Conservation (phyloP, 2,888 invertebrate species). For the Drosophila colorata region DNA sequence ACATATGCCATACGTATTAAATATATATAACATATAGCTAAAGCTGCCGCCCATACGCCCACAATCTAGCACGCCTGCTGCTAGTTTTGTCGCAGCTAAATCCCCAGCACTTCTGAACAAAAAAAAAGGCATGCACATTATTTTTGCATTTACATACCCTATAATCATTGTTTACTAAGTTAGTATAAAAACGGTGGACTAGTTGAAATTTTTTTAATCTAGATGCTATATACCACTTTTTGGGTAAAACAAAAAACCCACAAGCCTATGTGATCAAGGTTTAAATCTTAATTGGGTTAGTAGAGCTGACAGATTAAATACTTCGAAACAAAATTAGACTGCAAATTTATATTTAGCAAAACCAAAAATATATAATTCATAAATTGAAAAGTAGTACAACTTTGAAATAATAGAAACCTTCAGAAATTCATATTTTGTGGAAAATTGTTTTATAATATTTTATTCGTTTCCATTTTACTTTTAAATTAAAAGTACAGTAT, state of each 20-base stretch:
- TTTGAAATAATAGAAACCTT: no score
- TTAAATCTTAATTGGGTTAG: no score
- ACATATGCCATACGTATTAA: slow-evolving; percentile 3
- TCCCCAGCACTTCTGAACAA: slow-evolving; percentile 55
- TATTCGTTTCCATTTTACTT: no score
- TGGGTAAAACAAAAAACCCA: background rate
- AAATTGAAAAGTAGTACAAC: no score
- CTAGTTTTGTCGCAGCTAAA: slow-evolving; percentile 48
- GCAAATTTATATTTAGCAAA: no score
- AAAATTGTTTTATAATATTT: no score
- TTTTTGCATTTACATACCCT: slow-evolving; percentile 42
- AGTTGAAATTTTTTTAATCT: background rate
- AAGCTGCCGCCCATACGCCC: slow-evolving; percentile 27
- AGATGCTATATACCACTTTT: background rate
- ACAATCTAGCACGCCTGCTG: slow-evolving; percentile 6
- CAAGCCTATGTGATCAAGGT: no score
- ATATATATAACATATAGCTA: slow-evolving; percentile 14
- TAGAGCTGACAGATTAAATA: no score
- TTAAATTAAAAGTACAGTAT: no score
- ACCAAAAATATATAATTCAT: no score
- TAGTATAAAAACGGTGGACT: background rate
- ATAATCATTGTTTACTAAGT: background rate
- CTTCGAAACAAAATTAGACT: no score
- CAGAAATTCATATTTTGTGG: no score
- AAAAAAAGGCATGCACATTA: slow-evolving; percentile 47